phyloP scores from a whole-genome alignment of 2,113 vertebrate genomes.

The Tympanuchus pallidicinctus region DNA sequence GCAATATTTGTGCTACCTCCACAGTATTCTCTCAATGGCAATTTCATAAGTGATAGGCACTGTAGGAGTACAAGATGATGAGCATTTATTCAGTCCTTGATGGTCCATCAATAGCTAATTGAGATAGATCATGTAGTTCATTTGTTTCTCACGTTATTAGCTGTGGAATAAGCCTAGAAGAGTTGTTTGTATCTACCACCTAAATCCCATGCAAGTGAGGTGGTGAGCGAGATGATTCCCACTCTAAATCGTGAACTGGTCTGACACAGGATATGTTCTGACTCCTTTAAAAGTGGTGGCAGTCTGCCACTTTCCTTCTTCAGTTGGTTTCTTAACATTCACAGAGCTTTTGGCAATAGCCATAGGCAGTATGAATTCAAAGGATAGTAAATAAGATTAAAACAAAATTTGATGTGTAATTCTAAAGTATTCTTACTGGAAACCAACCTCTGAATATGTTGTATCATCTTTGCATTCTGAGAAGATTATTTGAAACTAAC shows the following conservation, averaged over 20 bases:
- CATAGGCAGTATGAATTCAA: background rate
- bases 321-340: background rate
- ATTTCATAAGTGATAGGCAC: background rate
- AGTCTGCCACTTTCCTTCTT: background rate
- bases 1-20: background rate
- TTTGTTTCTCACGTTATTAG: background rate
- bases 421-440: background rate
- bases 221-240: background rate
- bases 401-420: background rate
- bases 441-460: background rate
- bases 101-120: background rate
- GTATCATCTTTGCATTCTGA: background rate
- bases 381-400: background rate
- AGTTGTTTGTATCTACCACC: background rate
- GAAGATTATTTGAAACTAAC: background rate
- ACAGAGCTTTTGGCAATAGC: background rate
- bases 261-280: background rate
- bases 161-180: background rate
- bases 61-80: background rate
- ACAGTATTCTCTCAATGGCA: background rate
- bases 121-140: background rate
- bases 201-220: background rate
- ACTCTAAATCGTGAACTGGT: background rate
- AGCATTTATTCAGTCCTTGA: background rate
- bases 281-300: background rate